Conservation (phyloP, 2,888 invertebrate genomes). For the Dicyrtomina minuta region DNA sequence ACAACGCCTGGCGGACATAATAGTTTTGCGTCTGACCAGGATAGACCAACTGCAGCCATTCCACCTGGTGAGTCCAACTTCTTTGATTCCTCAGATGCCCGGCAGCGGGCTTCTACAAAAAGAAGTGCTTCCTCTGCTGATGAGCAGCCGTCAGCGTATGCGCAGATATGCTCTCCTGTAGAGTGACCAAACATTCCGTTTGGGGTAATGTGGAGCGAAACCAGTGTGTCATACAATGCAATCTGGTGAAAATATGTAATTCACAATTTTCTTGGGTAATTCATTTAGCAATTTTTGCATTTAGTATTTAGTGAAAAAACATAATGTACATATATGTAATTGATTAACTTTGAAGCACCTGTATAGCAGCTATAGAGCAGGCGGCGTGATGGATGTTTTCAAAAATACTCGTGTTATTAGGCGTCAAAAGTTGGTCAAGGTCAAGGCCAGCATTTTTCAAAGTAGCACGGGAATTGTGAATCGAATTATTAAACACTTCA, state of each 20-base stretch:
- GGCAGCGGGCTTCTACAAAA: conserved; percentile 60
- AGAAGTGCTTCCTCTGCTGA: conserved; percentile 90
- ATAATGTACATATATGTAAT: no score
- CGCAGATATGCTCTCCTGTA: conserved; percentile 88
- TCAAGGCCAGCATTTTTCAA: conserved; percentile 77
- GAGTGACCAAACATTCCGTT: conserved; percentile 97
- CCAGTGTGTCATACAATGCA: conserved; percentile 83
- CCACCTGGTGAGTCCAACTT: conserved; percentile 54
- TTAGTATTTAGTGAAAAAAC: no score
- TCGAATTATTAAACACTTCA: conserved; percentile 64
- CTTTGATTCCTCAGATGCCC: conserved; percentile 54
- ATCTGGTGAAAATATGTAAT: no score
- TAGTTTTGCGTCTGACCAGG: conserved; percentile 65
- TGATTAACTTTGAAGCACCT: no score
- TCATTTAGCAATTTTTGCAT: no score
- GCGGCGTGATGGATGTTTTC: conserved; percentile 83
- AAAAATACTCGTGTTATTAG: conserved; percentile 64
- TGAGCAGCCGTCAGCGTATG: conserved; percentile 93
- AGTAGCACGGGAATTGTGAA: conserved; percentile 66
- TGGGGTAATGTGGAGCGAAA: conserved; percentile 72
- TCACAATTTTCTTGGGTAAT: no score
- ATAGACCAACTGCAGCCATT: conserved; percentile 60
- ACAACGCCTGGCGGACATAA: conserved; percentile 75
- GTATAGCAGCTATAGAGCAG: conserved; percentile 62
- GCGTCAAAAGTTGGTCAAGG: conserved; percentile 70